Conservation (phyloP, 2,888 invertebrate species). For the Aproaerema taeniolella region DNA sequence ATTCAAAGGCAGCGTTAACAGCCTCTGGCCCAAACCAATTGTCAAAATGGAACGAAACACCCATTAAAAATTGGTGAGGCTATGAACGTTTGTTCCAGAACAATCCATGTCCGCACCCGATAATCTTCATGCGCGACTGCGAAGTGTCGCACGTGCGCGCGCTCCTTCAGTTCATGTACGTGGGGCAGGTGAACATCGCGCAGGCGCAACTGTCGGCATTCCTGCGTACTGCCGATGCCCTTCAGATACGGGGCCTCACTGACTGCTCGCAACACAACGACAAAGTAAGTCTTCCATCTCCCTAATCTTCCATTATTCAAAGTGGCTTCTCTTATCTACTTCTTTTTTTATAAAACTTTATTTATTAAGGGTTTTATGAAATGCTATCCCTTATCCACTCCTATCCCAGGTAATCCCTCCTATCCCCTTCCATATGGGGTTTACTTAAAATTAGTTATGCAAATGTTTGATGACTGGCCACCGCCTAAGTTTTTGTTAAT, state of each 20-base stretch:
- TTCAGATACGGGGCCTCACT: conserved; percentile 87
- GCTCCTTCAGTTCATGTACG: conserved; percentile 90
- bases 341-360: too few species aligned
- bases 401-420: too few species aligned
- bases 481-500: too few species aligned
- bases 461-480: too few species aligned
- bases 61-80: too few species aligned
- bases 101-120: conserved; percentile 90
- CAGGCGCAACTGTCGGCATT: conserved; percentile 87
- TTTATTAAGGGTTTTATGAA: too few species aligned
- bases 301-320: neutral
- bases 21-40: too few species aligned
- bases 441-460: too few species aligned
- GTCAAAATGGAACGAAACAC: too few species aligned
- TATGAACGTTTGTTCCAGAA: conserved; percentile 83
- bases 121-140: conserved; percentile 91
- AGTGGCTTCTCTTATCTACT: neutral
- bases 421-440: too few species aligned
- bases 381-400: too few species aligned
- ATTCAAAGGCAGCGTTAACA: too few species aligned
- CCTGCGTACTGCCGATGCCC: conserved; percentile 86
- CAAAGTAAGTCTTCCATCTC: conserved; percentile 55
- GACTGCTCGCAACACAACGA: conserved; percentile 80
- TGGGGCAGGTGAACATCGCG: conserved; percentile 89
- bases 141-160: conserved; percentile 87